Percentiles rank a stretch among this genome's conserved stretches.
phyloP scores from a whole-genome alignment of 1,140 invertebrate genomes.

The Triops cancriformis region DNA sequence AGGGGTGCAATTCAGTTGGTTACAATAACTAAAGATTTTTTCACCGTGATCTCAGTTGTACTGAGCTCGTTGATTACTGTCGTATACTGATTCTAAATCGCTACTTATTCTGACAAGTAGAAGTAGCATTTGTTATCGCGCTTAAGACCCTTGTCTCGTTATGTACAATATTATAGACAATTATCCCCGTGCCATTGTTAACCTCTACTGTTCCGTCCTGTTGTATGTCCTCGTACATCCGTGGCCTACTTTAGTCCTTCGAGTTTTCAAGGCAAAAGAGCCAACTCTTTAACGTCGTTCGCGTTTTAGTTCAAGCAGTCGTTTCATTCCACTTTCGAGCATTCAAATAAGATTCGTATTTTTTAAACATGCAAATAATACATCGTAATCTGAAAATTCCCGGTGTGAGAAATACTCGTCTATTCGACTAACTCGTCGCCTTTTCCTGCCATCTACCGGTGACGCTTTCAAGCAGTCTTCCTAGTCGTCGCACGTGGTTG shows the following conservation, averaged over 20 bases:
- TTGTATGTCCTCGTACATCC: background rate
- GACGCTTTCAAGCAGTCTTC: too few species aligned
- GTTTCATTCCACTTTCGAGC: too few species aligned
- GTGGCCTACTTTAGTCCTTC: background rate
- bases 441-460: too few species aligned
- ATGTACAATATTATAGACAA: background rate
- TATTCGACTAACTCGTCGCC: too few species aligned
- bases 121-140: background rate
- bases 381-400: too few species aligned
- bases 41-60: background rate
- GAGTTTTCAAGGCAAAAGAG: background rate
- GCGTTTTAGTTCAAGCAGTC: too few species aligned
- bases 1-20: background rate
- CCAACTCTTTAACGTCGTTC: background rate
- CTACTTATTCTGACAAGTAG: background rate
- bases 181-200: background rate
- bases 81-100: background rate
- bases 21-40: background rate
- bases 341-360: too few species aligned
- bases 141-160: background rate
- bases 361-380: too few species aligned
- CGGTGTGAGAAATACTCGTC: too few species aligned
- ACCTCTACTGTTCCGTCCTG: background rate
- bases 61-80: background rate
- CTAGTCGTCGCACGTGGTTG: too few species aligned